A percentile compares a stretch with the other conserved stretches of the same genome.
These are phyloP conservation scores for Butorides virescens DNA, from an alignment of 2,113 vertebrate species.

Conservation along the genomic window DNA sequence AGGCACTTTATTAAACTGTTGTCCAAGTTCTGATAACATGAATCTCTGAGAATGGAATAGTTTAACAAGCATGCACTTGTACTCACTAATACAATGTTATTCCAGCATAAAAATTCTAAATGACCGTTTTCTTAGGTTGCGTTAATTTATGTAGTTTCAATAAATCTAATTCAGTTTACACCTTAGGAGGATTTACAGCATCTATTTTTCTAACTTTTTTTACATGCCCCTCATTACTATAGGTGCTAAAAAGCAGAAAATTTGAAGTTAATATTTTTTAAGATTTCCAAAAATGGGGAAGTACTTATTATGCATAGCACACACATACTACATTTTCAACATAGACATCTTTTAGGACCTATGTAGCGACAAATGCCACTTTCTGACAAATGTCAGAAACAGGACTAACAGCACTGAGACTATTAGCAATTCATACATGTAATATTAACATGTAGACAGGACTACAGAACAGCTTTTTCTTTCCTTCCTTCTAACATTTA, in stretches of 20 bases:
- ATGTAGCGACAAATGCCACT: neutral
- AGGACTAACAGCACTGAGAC: neutral
- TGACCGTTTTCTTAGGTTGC: neutral
- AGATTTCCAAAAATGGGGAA: neutral
- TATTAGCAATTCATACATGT: neutral
- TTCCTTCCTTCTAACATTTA: neutral
- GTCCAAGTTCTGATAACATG: neutral
- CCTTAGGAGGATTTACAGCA: neutral
- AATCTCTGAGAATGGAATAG: neutral
- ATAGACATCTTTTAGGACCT: neutral
- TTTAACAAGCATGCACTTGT: neutral
- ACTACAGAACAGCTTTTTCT: neutral
- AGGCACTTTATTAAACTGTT: neutral
- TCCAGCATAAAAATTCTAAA: neutral
- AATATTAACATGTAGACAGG: neutral
- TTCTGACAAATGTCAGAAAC: neutral
- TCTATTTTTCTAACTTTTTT: neutral
- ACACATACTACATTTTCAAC: neutral
- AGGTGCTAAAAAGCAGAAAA: neutral
- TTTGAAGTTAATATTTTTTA: neutral
- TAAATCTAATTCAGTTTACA: neutral
- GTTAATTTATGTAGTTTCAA: neutral
- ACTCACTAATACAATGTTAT: neutral
- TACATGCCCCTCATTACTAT: neutral
- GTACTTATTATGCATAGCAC: neutral